These are phyloP conservation scores for Brachionus rubens DNA, from an alignment of 1,140 invertebrate species.

Conservation along the genomic window DNA sequence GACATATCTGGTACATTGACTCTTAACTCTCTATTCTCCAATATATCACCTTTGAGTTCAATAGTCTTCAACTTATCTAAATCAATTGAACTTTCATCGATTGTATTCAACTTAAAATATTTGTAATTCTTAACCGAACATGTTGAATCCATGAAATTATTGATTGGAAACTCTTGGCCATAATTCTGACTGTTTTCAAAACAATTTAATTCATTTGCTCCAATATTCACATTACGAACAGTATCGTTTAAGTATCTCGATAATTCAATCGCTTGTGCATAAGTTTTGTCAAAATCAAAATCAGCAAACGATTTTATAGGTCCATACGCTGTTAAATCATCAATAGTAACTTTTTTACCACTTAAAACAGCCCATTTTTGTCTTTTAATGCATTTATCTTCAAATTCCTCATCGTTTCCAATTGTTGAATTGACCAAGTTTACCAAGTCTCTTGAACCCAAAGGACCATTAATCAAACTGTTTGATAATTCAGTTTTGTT, in stretches of 20 bases:
- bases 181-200: not conserved
- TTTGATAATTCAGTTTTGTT: not conserved
- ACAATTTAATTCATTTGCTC: conserved; percentile 2
- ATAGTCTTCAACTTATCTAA: not conserved
- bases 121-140: not conserved
- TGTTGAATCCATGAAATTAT: not conserved
- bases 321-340: not conserved
- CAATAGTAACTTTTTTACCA: not conserved
- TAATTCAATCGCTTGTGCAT: not conserved
- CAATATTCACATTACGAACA: not conserved
- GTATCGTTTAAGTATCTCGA: not conserved
- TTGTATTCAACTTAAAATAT: not conserved
- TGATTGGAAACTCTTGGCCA: not conserved
- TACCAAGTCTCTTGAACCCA: not conserved
- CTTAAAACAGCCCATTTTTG: not conserved
- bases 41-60: not conserved
- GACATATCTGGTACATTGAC: not conserved
- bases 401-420: not conserved
- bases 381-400: not conserved
- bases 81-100: not conserved
- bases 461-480: not conserved
- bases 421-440: not conserved
- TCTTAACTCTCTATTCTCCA: not conserved
- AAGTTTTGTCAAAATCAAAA: not conserved
- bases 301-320: not conserved